A percentile compares a stretch with the other conserved stretches of the same genome.
Conservation (phyloP, 2,797 vertebrate species). For the Chloroceryle amazona region DNA sequence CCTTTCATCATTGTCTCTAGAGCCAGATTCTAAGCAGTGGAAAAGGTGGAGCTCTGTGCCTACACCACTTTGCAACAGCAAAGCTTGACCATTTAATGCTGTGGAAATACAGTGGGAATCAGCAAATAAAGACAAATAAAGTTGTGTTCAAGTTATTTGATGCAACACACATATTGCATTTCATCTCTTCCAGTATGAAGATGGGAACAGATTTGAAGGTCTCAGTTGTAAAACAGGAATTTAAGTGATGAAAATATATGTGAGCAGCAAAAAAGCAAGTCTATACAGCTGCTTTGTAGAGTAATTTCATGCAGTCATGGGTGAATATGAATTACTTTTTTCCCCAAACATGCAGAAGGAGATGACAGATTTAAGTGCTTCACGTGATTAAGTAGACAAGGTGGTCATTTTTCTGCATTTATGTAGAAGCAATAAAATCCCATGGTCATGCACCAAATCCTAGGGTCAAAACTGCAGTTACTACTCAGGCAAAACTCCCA, state of each 20-base stretch:
- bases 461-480: conserved; percentile 38
- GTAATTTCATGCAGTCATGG: conserved; percentile 30
- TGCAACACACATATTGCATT: neutral
- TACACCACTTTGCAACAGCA: neutral
- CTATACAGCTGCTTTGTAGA: neutral
- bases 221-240: neutral
- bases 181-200: neutral
- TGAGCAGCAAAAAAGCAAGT: neutral
- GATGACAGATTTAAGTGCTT: conserved; percentile 51
- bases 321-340: neutral
- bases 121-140: neutral
- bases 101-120: neutral
- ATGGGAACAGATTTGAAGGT: neutral
- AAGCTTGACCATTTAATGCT: neutral
- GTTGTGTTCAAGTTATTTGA: neutral
- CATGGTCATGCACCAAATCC: conserved; percentile 16
- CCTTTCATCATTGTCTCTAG: neutral
- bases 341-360: neutral
- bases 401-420: conserved; percentile 57
- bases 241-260: neutral
- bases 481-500: neutral
- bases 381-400: conserved; percentile 48
- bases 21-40: neutral
- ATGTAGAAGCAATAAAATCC: conserved; percentile 54
- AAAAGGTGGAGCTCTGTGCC: neutral